phyloP scores from a whole-genome alignment of 2,888 invertebrate genomes.

The Leptinotarsa juncta region DNA sequence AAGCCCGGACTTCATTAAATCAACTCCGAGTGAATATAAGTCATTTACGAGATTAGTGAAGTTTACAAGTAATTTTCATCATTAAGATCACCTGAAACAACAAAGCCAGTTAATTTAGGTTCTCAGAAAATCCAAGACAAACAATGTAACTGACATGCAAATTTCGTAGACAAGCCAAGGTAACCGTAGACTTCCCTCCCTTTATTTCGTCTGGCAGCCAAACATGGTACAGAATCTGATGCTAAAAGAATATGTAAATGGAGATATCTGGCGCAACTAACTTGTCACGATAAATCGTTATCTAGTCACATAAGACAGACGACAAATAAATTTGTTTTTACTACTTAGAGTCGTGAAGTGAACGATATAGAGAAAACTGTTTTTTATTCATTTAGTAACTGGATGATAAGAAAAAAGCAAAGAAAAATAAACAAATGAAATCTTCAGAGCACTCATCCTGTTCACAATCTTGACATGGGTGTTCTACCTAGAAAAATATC shows the following conservation, averaged over 20 bases:
- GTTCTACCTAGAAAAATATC: not conserved
- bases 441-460: too few relatives aligned
- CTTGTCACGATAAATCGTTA: constrained; percentile 8
- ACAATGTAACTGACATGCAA: constrained; percentile 5
- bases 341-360: not conserved
- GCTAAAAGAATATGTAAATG: constrained; percentile 25
- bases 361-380: not conserved
- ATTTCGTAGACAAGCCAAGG: constrained; percentile 6
- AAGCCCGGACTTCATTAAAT: not conserved
- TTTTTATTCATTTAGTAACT: too few relatives aligned
- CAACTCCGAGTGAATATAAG: constrained; percentile 1
- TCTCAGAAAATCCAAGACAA: not conserved
- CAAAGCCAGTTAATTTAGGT: not conserved
- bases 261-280: constrained; percentile 27
- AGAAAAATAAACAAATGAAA: too few relatives aligned
- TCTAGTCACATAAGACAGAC: constrained; percentile 9
- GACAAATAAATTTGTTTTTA: constrained; percentile 10
- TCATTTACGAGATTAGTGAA: constrained; percentile 1
- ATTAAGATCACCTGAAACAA: constrained; percentile 4
- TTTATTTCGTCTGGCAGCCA: constrained; percentile 19
- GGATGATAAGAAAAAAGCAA: too few relatives aligned
- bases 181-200: constrained; percentile 21
- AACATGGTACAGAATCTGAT: constrained; percentile 10
- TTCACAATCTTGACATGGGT: too few relatives aligned
- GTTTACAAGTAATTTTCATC: not conserved